Conservation (phyloP, 2,113 vertebrate species). For the Oxygymnocypris stewartii region DNA sequence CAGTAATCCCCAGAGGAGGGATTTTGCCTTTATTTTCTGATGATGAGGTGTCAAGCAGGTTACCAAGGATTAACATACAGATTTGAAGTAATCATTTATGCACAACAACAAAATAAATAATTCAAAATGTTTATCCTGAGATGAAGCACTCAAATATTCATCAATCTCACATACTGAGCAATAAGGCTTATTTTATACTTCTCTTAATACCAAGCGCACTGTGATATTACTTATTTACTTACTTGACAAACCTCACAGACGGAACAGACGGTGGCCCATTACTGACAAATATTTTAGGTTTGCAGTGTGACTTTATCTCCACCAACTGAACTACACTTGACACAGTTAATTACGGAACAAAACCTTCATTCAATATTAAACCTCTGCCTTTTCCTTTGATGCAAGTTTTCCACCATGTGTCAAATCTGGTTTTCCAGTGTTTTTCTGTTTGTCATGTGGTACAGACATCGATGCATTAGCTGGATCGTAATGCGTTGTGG, state of each 20-base stretch:
- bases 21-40: conserved; percentile 54
- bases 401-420: conserved; percentile 53
- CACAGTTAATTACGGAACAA: conserved; percentile 57
- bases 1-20: conserved; percentile 53
- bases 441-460: conserved; percentile 57
- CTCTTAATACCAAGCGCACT: conserved; percentile 59
- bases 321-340: conserved; percentile 56
- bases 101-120: conserved; percentile 43
- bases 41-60: conserved; percentile 46
- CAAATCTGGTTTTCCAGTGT: conserved; percentile 64
- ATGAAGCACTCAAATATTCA: conserved; percentile 51
- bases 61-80: conserved; percentile 57
- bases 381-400: conserved; percentile 54
- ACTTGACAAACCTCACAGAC: conserved; percentile 68
- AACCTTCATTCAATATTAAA: conserved; percentile 65
- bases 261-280: conserved; percentile 60
- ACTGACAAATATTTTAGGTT: conserved; percentile 67
- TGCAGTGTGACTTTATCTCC: conserved; percentile 65
- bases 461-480: conserved; percentile 43
- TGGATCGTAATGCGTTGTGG: conserved; percentile 28
- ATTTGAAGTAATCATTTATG: conserved; percentile 50
- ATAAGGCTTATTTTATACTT: conserved; percentile 66
- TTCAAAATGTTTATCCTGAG: conserved; percentile 21
- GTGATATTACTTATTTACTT: conserved; percentile 59
- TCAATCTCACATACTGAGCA: conserved; percentile 44